phyloP scores from a whole-genome alignment of 2,797 vertebrate genomes.

The Lerista edwardsae region DNA sequence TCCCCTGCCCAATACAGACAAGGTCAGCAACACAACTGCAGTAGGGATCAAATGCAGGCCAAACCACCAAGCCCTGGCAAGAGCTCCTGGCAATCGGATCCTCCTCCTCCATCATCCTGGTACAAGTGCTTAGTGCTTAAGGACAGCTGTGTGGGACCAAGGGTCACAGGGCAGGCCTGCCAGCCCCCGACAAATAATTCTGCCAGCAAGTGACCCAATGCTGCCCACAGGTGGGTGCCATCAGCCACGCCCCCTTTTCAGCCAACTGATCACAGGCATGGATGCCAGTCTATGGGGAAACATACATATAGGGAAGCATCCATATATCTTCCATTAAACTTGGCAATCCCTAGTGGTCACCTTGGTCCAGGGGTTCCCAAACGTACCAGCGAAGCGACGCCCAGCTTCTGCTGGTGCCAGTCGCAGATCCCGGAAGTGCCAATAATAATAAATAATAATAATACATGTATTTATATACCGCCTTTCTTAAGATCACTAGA shows the following conservation, averaged over 20 bases:
- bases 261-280: not conserved
- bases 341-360: no score
- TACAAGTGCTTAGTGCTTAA: not conserved
- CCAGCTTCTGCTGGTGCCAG: no score
- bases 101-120: not conserved
- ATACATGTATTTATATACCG: no score
- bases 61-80: not conserved
- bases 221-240: not conserved
- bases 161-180: not conserved
- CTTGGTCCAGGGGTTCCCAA: no score
- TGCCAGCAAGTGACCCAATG: rapidly evolving
- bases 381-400: no score
- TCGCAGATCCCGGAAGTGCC: no score
- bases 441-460: no score
- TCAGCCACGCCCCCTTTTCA: conserved; percentile 15
- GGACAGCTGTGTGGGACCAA: conserved; percentile 1
- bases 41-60: not conserved
- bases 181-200: not conserved
- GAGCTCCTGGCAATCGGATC: not conserved
- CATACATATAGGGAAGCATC: no score
- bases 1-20: not conserved
- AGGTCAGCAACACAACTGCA: not conserved
- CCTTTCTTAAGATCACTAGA: no score
- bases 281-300: not conserved
- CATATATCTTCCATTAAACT: no score